Conservation (phyloP, 2,113 vertebrate genomes). For the Plestiodon gilberti region DNA sequence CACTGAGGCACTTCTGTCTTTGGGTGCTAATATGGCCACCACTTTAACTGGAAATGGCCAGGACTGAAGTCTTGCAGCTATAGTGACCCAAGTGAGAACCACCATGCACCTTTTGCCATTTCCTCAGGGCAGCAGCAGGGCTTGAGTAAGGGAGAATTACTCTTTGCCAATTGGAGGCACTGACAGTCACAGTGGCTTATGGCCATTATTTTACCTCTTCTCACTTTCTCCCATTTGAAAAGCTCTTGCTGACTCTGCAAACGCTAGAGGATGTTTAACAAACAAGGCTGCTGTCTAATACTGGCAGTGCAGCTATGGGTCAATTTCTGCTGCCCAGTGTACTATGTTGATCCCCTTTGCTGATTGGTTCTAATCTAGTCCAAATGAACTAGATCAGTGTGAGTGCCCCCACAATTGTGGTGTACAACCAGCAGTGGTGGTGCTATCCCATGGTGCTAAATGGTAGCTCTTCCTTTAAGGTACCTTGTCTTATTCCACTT, state of each 20-base stretch:
- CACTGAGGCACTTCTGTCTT: not conserved
- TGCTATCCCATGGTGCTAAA: not conserved
- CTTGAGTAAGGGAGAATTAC: not conserved
- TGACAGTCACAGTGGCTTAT: not conserved
- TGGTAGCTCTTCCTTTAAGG: not conserved
- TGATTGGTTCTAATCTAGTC: not conserved
- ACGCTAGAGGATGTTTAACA: fast-evolving
- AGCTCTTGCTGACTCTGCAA: slow-evolving; percentile 10
- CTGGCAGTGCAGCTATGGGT: not conserved
- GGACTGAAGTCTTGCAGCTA: no score
- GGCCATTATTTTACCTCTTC: not conserved
- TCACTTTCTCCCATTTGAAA: not conserved
- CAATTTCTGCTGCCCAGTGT: not conserved
- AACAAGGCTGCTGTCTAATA: slow-evolving; percentile 20
- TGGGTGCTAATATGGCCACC: not conserved
- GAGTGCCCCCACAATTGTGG: not conserved
- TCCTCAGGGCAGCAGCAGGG: not conserved
- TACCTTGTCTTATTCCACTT: not conserved
- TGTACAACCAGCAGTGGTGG: not conserved
- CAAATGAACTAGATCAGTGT: not conserved
- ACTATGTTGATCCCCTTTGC: not conserved
- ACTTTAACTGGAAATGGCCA: not conserved
- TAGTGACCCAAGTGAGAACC: no score
- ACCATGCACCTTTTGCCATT: not conserved
- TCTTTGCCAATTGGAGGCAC: not conserved